Evolutionary conservation across 1,140 invertebrate species (phyloP).

Genomic region (Rhopalosiphum maidis): DNA sequence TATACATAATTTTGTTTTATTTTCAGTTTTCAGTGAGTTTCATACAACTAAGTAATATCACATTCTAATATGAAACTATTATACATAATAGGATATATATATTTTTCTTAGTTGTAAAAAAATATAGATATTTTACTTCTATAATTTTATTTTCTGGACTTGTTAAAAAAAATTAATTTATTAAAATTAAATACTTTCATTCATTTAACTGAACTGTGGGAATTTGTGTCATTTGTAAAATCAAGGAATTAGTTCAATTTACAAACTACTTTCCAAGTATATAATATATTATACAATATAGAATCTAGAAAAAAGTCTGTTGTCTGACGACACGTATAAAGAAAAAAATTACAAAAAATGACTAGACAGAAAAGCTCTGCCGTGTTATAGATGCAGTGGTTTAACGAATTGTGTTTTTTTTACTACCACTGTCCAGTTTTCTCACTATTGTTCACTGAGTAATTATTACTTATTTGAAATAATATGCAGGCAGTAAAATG

Average conservation of each 20-base stretch:
- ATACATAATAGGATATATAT: background rate
- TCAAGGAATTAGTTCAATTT: background rate
- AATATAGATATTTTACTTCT: background rate
- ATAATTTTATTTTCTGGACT: background rate
- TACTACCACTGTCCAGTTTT: constrained; percentile 2
- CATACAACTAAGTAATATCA: background rate
- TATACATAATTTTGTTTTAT: background rate
- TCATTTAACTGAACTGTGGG: constrained; percentile 6
- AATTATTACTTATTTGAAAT: constrained; percentile 43
- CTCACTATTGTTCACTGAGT: constrained; percentile 50
- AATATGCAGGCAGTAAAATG: constrained; percentile 28
- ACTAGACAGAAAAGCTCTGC: constrained; percentile 38
- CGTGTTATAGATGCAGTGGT: background rate
- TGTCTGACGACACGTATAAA: background rate
- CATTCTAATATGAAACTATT: background rate
- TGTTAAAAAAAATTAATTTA: background rate
- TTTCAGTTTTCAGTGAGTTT: background rate
- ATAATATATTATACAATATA: background rate
- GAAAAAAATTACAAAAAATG: constrained; percentile 54
- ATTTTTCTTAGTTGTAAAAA: background rate
- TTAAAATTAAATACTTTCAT: background rate
- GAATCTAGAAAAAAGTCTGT: background rate
- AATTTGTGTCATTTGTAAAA: constrained; percentile 13
- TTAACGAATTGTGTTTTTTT: constrained; percentile 30
- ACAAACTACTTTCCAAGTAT: background rate